Percentiles rank a stretch among this genome's conserved stretches.
phyloP scores from a whole-genome alignment of 2,888 invertebrate species.

The Sialis lutaria region DNA sequence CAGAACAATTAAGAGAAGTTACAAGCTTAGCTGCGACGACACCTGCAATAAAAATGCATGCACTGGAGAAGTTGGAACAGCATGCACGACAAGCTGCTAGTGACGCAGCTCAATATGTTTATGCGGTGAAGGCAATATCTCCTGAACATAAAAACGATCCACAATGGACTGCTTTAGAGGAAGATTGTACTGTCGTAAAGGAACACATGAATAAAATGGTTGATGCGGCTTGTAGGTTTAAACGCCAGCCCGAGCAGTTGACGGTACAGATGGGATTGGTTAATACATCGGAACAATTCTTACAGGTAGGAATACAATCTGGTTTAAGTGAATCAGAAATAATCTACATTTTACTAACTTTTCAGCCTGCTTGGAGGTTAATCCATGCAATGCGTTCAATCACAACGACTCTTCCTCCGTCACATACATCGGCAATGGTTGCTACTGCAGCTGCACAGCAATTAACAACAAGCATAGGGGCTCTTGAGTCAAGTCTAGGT shows the following conservation, averaged over 20 bases:
- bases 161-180: slow-evolving; percentile 52
- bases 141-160: slow-evolving; percentile 45
- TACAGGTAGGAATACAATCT: slow-evolving; percentile 39
- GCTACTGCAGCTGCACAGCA: slow-evolving; percentile 5
- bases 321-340: not conserved
- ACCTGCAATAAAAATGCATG: slow-evolving; percentile 52
- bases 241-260: slow-evolving; percentile 41
- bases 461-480: slow-evolving; percentile 12
- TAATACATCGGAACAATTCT: slow-evolving; percentile 66
- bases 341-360: slow-evolving; percentile 1
- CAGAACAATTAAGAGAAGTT: slow-evolving; percentile 83
- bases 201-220: slow-evolving; percentile 68
- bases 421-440: not conserved
- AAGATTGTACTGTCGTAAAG: slow-evolving; percentile 55
- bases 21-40: slow-evolving; percentile 70
- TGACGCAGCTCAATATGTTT: slow-evolving; percentile 79
- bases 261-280: slow-evolving; percentile 65
- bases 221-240: slow-evolving; percentile 31
- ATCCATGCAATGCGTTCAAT: slow-evolving; percentile 3
- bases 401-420: slow-evolving; percentile 2
- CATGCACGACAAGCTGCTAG: slow-evolving; percentile 76
- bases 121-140: slow-evolving; percentile 69
- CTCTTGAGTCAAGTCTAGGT: slow-evolving; percentile 22
- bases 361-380: slow-evolving; percentile 3
- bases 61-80: slow-evolving; percentile 47